phyloP scores from a whole-genome alignment of 2,888 invertebrate species.

The Leptothorax acervorum region DNA sequence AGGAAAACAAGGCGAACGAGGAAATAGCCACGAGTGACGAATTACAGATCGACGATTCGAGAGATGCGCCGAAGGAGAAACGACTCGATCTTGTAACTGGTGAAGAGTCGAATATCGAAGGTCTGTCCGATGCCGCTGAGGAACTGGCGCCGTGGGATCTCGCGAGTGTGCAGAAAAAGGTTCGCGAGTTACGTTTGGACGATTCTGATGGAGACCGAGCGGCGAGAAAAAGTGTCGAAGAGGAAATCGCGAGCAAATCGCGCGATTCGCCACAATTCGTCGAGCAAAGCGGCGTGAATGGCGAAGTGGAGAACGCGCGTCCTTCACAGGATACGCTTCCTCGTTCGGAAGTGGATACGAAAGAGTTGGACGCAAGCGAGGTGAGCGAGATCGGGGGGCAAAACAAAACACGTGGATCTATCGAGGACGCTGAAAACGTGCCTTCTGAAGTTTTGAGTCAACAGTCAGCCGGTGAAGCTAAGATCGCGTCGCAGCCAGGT shows the following conservation, averaged over 20 bases:
- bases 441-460: neutral
- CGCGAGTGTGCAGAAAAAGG: slow-evolving; percentile 55
- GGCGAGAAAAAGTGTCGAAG: neutral
- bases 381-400: neutral
- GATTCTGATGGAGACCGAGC: slow-evolving; percentile 30
- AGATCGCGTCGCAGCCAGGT: neutral
- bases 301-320: neutral
- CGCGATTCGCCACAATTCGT: neutral
- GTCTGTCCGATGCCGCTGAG: slow-evolving; percentile 44
- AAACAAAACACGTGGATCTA: neutral
- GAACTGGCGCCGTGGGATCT: slow-evolving; percentile 69
- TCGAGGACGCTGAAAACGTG: neutral
- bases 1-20: slow-evolving; percentile 35
- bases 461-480: neutral
- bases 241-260: slow-evolving; percentile 26
- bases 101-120: slow-evolving; percentile 59
- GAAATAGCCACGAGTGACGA: slow-evolving; percentile 4
- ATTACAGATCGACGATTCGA: neutral
- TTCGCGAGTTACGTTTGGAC: slow-evolving; percentile 59
- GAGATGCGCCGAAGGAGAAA: neutral
- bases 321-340: neutral
- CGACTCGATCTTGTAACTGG: slow-evolving; percentile 21
- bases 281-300: slow-evolving; percentile 12
- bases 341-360: neutral
- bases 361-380: neutral